Evolutionary conservation across 1,140 invertebrate genomes (phyloP), one percentile per base, ranked within the genome.

Genomic region (Temnothorax nylanderi): DNA sequence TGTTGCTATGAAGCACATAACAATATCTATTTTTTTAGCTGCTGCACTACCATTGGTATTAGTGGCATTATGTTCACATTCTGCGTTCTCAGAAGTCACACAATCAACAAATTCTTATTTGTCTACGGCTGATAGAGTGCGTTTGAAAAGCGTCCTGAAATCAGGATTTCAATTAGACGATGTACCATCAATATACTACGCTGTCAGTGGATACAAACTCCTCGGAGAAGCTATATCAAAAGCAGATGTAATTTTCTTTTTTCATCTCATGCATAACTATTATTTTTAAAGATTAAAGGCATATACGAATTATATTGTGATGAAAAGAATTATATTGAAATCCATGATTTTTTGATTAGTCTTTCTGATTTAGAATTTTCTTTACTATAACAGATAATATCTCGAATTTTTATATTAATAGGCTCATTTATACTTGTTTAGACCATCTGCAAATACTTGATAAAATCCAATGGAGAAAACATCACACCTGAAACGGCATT

Each of bases 91-190:
- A 21, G 78, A 90, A 87, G 72, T 76, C 8, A 85, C 89, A 44
- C 93, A 92, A 18, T 95, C 95, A 8, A 95, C 95, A 21, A 96
- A 95, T 91, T 95, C 95, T 13, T 97, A 96, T 89, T 93, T 97
- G 10, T 96, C 96, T 7, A 91, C 93, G 13, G 92, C 95, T 86
- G 96, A 97, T 90, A 96, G 95, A 91, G 85, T 89, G 0, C 94
- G 96, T 77, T 91, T 97, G 2, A 96, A 96, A 81, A 94, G 94
- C 54, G 95, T 97, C 0, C 95, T 97, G 74, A 94, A 96, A 86
- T 91, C 95, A 37, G 96, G 96, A 62, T 95, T 96, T 71, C 93
- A 95, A 69, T 94, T 96, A 8, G 91, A 94, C 69, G 96, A 97
- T 93, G 81, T 96, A 54, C 87, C 95, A 1, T 91, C 94, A 54